A percentile compares a stretch with the other conserved stretches of the same genome.
Evolutionary conservation across 1,140 invertebrate species (phyloP).

Genomic region (Lordiphosa stackelbergi): DNA sequence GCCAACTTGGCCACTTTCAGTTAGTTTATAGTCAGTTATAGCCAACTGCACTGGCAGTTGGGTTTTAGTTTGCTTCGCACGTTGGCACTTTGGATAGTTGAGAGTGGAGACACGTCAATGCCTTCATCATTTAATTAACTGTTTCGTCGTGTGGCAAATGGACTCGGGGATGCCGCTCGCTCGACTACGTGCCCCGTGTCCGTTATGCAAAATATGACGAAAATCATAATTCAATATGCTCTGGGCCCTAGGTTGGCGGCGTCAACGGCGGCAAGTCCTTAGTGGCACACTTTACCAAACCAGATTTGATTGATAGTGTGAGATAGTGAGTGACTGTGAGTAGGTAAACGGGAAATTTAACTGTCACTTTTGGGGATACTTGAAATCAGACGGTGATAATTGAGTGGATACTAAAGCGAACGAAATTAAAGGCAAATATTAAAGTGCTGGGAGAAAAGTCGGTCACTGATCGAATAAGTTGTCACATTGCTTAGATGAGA

Average conservation of each 20-base stretch:
- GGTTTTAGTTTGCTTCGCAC: constrained; percentile 16
- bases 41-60: neutral
- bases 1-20: constrained; percentile 12
- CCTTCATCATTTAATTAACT: constrained; percentile 75
- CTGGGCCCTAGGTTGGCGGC: neutral
- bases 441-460: too few species aligned
- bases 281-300: constrained; percentile 46
- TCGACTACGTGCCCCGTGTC: constrained; percentile 28
- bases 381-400: neutral
- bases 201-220: constrained; percentile 42
- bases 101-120: constrained; percentile 63
- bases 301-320: constrained; percentile 54
- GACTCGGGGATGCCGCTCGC: constrained; percentile 13
- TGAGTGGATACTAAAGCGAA: too few species aligned
- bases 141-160: constrained; percentile 44
- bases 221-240: constrained; percentile 44
- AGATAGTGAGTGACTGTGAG: constrained; percentile 9
- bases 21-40: constrained; percentile 9
- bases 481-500: too few species aligned
- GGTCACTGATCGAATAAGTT: too few species aligned
- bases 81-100: constrained; percentile 17
- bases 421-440: too few species aligned
- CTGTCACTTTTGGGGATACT: constrained; percentile 48
- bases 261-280: constrained; percentile 10
- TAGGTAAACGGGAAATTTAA: constrained; percentile 54